Base-by-base conservation (phyloP, 2,113 vertebrate species). In the Platycercus adscitus region DNA sequence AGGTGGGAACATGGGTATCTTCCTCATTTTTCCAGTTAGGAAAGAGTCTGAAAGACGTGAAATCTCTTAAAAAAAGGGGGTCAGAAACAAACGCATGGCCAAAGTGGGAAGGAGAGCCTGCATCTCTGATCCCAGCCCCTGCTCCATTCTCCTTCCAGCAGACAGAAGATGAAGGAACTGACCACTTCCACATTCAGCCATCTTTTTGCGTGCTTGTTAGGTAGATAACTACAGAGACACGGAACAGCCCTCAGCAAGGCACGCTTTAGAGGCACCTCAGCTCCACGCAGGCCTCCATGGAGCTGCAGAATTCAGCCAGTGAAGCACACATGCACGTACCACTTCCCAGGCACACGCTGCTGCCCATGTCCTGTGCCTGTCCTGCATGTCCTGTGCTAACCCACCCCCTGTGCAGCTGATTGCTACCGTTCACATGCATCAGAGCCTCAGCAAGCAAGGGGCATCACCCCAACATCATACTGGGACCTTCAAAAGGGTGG, bases 261-360 rank as follows among this genome's bases (percentile, higher is more conserved):
- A 44, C 0, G 0, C 31, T 66, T 17, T 6, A 83, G 61, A 44
- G 15, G 10, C 61, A 58, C n/a, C 37, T 12, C 61, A 58, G 24
- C n/a, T 71, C 60, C 70, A 47, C n/a, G 31, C 0, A 0, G 61
- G 39, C 0, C 1, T 24, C 33, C 21, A 6, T 0, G 0, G 47
- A 72, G 28, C 53, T 7, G 6, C 9, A 5, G 31, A 71, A 37
- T 10, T 49, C 13, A 2, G 79, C 31, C 0, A 8, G 21, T 2
- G 8, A 35, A 35, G 63, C 0, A 0, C 31, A 4, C 6, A 3
- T 0, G 29, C 50, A 25, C 0, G 0, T 10, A 10, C 4, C 16
- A 2, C 35, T 11, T 13, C 8, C 63, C 33, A 21, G 63, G 35
- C 3, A 12, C 31, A 28, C 1, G 0, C 29, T 29, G 60, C 55